Evolutionary conservation across 2,888 invertebrate genomes (phyloP).

Genomic region (Sialis fuliginosa): DNA sequence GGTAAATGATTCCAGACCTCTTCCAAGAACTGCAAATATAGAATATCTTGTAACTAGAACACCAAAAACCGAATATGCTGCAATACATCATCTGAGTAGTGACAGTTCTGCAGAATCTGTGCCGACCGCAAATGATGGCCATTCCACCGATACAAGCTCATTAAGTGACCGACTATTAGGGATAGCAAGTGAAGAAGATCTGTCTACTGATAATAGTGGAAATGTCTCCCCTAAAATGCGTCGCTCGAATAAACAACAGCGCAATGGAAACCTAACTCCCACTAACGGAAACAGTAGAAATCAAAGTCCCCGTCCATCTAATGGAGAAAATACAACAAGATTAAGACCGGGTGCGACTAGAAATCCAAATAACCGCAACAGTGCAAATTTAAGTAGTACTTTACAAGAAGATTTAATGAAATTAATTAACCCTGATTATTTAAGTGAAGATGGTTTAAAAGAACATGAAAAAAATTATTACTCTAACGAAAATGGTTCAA

Average conservation of each 20-base stretch:
- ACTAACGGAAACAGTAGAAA: slow-evolving; percentile 32
- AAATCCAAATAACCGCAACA: slow-evolving; percentile 34
- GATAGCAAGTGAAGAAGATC: slow-evolving; percentile 33
- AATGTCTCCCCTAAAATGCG: slow-evolving; percentile 33
- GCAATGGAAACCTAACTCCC: slow-evolving; percentile 24
- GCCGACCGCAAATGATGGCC: slow-evolving; percentile 28
- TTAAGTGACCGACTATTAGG: slow-evolving; percentile 26
- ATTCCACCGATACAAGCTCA: slow-evolving; percentile 31
- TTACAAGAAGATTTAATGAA: slow-evolving; percentile 74
- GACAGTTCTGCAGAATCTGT: slow-evolving; percentile 19
- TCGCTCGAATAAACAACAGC: slow-evolving; percentile 26
- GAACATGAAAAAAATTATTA: slow-evolving; percentile 7
- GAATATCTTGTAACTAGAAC: slow-evolving; percentile 26
- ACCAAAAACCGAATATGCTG: slow-evolving; percentile 19
- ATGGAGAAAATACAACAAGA: slow-evolving; percentile 31
- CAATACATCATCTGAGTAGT: slow-evolving; percentile 15
- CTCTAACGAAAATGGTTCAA: slow-evolving; percentile 2
- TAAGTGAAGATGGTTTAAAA: slow-evolving; percentile 21
- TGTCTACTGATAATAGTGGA: slow-evolving; percentile 34
- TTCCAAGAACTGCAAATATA: slow-evolving; percentile 26
- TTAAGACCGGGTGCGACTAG: slow-evolving; percentile 31
- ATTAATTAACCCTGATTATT: slow-evolving; percentile 64
- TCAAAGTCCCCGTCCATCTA: slow-evolving; percentile 39
- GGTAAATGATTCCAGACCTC: slow-evolving; percentile 24
- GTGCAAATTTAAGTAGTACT: slow-evolving; percentile 40